Conservation (phyloP, 2,888 invertebrate genomes). For the Himalopsyche anomala region DNA sequence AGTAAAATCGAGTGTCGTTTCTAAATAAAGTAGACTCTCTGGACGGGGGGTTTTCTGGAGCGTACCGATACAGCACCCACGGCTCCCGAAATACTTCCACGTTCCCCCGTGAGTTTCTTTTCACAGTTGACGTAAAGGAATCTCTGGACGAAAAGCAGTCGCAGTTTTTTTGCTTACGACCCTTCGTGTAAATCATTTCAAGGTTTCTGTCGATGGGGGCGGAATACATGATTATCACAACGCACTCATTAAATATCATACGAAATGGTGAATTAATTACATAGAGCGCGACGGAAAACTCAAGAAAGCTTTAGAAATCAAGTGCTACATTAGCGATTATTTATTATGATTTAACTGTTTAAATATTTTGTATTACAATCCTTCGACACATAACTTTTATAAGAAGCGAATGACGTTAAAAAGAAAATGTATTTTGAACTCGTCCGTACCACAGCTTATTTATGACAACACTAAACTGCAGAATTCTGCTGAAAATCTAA, state of each 20-base stretch:
- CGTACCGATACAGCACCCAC: conserved; percentile 59
- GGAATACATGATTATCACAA: conserved; percentile 22
- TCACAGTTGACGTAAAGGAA: conserved; percentile 51
- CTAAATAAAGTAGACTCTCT: conserved; percentile 44
- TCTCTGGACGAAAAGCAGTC: conserved; percentile 57
- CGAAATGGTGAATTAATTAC: neutral
- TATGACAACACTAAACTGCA: conserved; percentile 50
- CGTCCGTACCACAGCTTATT: conserved; percentile 39
- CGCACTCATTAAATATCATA: neutral
- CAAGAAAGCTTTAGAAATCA: neutral
- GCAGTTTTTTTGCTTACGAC: conserved; percentile 51
- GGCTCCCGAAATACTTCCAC: conserved; percentile 54
- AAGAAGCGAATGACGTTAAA: neutral
- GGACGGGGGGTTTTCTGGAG: conserved; percentile 50
- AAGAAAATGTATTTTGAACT: neutral
- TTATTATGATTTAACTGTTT: neutral
- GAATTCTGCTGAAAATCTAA: conserved; percentile 45
- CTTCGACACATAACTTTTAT: neutral
- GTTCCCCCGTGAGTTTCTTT: conserved; percentile 41
- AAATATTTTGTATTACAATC: neutral
- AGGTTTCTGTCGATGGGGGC: conserved; percentile 2
- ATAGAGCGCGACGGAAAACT: neutral
- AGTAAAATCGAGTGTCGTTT: conserved; percentile 46
- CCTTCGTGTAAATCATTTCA: conserved; percentile 49
- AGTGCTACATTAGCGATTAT: conserved; percentile 12